Evolutionary conservation across 2,888 invertebrate species (phyloP).

Genomic region (Lepidochrysops patricia): DNA sequence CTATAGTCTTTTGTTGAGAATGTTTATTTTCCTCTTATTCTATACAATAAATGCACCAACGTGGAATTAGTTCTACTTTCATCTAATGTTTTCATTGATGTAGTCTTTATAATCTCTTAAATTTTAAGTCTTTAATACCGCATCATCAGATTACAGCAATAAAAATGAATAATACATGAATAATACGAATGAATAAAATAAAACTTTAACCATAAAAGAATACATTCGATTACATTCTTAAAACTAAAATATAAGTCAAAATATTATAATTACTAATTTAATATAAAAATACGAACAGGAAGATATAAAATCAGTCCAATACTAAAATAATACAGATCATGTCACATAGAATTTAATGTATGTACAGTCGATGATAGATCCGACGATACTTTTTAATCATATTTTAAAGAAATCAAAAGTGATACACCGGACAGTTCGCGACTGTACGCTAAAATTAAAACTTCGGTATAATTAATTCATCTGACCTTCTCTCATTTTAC

Average conservation of each 20-base stretch:
- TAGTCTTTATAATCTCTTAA: constrained; percentile 11
- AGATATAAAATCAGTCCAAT: constrained; percentile 15
- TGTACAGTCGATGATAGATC: background rate
- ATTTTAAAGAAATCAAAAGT: background rate
- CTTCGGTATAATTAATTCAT: background rate
- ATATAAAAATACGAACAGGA: constrained; percentile 1
- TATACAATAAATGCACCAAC: constrained; percentile 33
- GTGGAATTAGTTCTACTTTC: constrained; percentile 16
- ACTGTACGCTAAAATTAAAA: background rate
- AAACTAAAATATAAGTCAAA: constrained; percentile 12
- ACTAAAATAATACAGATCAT: constrained; percentile 14
- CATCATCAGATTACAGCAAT: background rate
- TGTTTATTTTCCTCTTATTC: constrained; percentile 15
- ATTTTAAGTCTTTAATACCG: constrained; percentile 4
- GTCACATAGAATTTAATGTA: constrained; percentile 7
- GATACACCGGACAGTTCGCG: no score
- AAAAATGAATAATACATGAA: constrained; percentile 6
- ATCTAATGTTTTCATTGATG: constrained; percentile 9
- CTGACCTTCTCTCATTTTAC: no score
- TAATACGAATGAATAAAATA: constrained; percentile 4
- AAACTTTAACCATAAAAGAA: background rate
- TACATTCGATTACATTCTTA: constrained; percentile 16
- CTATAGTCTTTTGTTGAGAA: constrained; percentile 15
- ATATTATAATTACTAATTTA: constrained; percentile 4
- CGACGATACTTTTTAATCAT: background rate